Conservation (phyloP, 2,888 invertebrate species). For the Ormyrus rosae region DNA sequence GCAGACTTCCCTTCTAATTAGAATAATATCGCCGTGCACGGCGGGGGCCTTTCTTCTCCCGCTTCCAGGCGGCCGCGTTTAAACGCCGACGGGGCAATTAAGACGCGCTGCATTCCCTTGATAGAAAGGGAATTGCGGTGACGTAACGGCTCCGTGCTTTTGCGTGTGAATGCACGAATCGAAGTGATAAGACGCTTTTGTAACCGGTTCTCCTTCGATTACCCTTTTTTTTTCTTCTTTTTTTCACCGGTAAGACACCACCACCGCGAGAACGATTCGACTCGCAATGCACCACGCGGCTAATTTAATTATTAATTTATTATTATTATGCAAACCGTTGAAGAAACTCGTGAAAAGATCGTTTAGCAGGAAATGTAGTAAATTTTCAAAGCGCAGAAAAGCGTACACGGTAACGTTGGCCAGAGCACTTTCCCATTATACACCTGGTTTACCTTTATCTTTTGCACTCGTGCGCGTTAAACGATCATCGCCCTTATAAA, state of each 20-base stretch:
- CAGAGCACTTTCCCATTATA: too few species aligned
- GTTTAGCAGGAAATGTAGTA: too few species aligned
- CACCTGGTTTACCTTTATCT: too few species aligned
- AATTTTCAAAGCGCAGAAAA: too few species aligned
- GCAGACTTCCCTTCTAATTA: not conserved
- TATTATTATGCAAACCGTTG: too few species aligned
- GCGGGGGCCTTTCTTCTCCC: not conserved
- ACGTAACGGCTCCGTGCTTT: slow-evolving; percentile 13
- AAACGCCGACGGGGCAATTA: not conserved
- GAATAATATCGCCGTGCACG: not conserved
- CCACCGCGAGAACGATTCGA: not conserved
- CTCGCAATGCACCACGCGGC: not conserved
- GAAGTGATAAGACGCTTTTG: not conserved
- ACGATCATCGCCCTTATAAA: too few species aligned
- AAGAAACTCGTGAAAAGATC: too few species aligned
- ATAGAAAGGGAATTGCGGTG: slow-evolving; percentile 1
- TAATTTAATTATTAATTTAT: not conserved
- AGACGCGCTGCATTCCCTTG: slow-evolving; percentile 1
- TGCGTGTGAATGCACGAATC: slow-evolving; percentile 5
- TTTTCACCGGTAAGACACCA: not conserved
- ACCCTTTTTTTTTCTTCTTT: not conserved
- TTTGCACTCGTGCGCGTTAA: too few species aligned
- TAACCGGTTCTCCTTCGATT: not conserved
- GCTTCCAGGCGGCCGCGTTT: not conserved
- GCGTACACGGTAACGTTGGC: too few species aligned